Base-by-base conservation (phyloP, 2,888 invertebrate species). In the Bombylius major region DNA sequence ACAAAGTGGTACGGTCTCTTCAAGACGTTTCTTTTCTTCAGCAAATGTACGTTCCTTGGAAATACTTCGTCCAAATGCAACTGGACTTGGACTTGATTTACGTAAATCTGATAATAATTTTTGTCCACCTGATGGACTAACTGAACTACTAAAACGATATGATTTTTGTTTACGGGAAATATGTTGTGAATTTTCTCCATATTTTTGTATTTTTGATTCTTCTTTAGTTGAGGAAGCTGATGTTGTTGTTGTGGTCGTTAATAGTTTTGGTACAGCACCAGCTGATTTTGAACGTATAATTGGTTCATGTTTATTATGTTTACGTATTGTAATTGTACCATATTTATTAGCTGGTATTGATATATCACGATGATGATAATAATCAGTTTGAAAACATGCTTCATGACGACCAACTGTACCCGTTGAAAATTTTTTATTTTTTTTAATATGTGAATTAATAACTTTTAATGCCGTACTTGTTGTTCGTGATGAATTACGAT, bases 401-500 rank as follows among this genome's bases (percentile, higher is more conserved):
- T 71, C 71, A 59, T 73, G 71, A 0, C 71, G 66, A 31, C 61
- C 62, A 52, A 62, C 64, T 59, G 65, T 65, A 42, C 65, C 66
- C 42, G 64, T 61, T 42, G 62, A 50, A 47, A 60, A 62, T n/a
- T 61, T 59, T 5, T 50, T 54, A 32, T n/a, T 44, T 54, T 54
- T 46, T 33, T 54, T 54, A 34, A 62, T 54, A 32, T 61, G 78
- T 1, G 83, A 79, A 9, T 58, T 56, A 48, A 84, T 81, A 50
- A 86, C 70, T 66, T 80, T 78, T 11, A 88, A 73, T 4, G 87
- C 85, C 56, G 81, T 80, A 23, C 23, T 23, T 65, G 82, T 88
- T 7, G 66, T 67, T 65, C 81, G 82, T 1, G 89, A 89, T 1
- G 89, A 89, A 61, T 81, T 80, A 63, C 90, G 79, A 68, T 82